Evolutionary conservation across 2,888 invertebrate genomes (phyloP), one percentile per base, ranked within the genome.

Genomic region (Auanema freiburgensis): DNA sequence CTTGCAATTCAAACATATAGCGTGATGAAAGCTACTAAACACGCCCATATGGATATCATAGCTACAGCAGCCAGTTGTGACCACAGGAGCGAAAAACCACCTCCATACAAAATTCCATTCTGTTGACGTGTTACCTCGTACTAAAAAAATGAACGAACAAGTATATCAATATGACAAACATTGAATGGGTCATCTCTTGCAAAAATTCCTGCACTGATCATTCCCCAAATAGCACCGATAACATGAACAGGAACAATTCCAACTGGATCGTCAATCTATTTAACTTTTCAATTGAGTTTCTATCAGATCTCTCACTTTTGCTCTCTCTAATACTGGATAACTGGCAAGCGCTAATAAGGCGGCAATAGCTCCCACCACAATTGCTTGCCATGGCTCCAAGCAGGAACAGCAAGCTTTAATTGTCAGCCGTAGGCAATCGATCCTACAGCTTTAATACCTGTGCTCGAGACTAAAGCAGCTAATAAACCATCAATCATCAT

Each of bases 181-280:
- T 59, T 65, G 49, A 57, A 65, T 12, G 61, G 63, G 54, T 78
- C 76, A 18, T 72, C 67, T 42, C 69, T 51, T 11, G 76, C 78
- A 54, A 78, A 78, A 11, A 78, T 69, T 2, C 78, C 78, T 1
- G 72, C 72, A 56, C 67, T 61, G 40, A 79, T 51, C 79, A 78
- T 78, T 49, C 77, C 78, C 78, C 78, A 78, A 5, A 63, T 60
- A 42, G 78, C 68, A 14, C 69, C 78, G n/a, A 79, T 65, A 1
- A 79, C 77, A 54, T 78, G 78, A 1, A 78, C 78, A 2, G 78
- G 78, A 23, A 78, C 66, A 11, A 78, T 69, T 18, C 78, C 78
- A 5, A 76, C 76, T 1, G 78, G 78, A 46, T 78, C 78, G 53
- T 78, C 78, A 21, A 78, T 69, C 69, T 69, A 49, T 58, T 66